Base-by-base conservation (phyloP, 1,140 invertebrate species). In the Tenebrio molitor region DNA sequence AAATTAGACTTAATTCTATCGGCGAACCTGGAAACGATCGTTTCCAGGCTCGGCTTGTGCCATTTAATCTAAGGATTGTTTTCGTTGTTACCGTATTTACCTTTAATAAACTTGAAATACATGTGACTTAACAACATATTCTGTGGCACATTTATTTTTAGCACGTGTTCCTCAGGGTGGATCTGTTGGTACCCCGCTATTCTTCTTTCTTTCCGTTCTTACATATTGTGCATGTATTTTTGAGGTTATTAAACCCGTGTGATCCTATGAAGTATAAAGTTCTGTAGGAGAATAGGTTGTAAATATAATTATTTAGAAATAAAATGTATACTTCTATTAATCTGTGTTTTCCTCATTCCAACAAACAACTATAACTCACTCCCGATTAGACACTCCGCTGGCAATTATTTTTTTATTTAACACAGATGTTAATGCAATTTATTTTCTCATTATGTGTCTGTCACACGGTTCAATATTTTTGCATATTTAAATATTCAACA, bases 281-380 rank as follows among this genome's bases (percentile, higher is more conserved):
- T 75, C 64, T 70, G 73, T 75, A 78, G 72, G 62, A 72, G 76
- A 73, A 69, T 73, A 74, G 66, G 66, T 50, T 79, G 77, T 78
- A 80, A 72, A 79, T 77, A 78, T 73, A 69, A 76, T 69, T 74
- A 76, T 72, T 75, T 73, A 78, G 79, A 79, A 80, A 80, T 77
- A 79, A 80, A 79, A 75, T 73, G 74, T 76, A 79, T 79, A 80
- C 77, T 79, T 78, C 74, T 77, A 77, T 66, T 70, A 70, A 63
- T 53, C 39, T 63, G 15, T 41, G 34, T 21, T 69, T 73, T 44
- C 21, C 34, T 70, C 17, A 63, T n/a, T n/a, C n/a, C n/a, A n/a
- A n/a, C n/a, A n/a, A n/a, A n/a, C n/a, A n/a, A n/a, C n/a, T 39
- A 65, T 65, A 25, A 65, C 10, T 29, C 3, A 23, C 25, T 58